Conservation (phyloP, 2,113 vertebrate species). For the Percina caprodes region DNA sequence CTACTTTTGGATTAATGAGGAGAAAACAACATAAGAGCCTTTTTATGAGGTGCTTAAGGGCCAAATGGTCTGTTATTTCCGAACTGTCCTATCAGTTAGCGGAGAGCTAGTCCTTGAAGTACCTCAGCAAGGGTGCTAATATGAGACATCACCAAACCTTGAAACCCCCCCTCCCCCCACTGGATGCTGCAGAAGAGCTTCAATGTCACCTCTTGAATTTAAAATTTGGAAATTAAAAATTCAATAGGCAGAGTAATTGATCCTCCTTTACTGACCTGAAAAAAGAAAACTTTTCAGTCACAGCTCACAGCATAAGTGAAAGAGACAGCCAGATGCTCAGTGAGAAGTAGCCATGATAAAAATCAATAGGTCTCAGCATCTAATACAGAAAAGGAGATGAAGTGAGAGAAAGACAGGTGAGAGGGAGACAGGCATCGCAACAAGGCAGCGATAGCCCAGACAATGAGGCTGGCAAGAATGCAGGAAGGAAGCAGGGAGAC, state of each 20-base stretch:
- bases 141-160: conserved; percentile 29
- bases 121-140: conserved; percentile 31
- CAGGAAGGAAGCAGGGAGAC: neutral
- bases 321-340: conserved; percentile 45
- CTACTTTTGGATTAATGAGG: conserved; percentile 70
- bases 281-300: neutral
- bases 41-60: conserved; percentile 67
- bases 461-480: conserved; percentile 29
- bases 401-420: conserved; percentile 46
- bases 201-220: conserved; percentile 44
- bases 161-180: neutral
- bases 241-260: conserved; percentile 47
- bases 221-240: conserved; percentile 48
- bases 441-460: conserved; percentile 19
- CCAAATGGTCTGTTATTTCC: conserved; percentile 66
- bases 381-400: conserved; percentile 63
- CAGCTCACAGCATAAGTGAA: conserved; percentile 44
- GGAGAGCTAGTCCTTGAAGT: conserved; percentile 54
- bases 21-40: conserved; percentile 63
- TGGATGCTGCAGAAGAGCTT: conserved; percentile 4
- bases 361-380: conserved; percentile 77
- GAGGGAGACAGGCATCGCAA: conserved; percentile 52
- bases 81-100: conserved; percentile 57
- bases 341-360: conserved; percentile 53
- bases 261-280: conserved; percentile 44